Evolutionary conservation across 1,140 invertebrate genomes (phyloP), one percentile per base, ranked within the genome.

Genomic region (Metaphire vulgaris): DNA sequence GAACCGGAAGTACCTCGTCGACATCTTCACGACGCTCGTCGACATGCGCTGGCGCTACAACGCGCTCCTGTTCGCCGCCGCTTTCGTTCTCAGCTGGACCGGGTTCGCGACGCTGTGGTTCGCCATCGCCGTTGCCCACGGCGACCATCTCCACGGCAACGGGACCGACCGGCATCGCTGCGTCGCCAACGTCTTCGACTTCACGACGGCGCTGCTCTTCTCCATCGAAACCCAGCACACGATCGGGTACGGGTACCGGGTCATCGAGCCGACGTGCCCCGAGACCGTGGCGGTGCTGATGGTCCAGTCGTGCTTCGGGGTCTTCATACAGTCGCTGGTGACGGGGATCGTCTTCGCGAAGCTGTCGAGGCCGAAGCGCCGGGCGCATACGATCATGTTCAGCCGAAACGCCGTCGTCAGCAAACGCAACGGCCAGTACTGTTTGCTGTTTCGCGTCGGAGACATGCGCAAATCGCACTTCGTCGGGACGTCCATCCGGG

Each of bases 401-500:
- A 84, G 81, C 29, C 79, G 56, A 33, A 78, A 81, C n/a, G 85
- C 83, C 1, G 82, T 83, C 16, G 82, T 86, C 0, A 81, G 80
- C 81, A 89, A 92, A 80, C 87, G 93, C 68, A 84, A 88, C 81
- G 92, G 92, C 0, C 89, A 92, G 28, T 71, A 33, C 29, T 75
- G 73, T 34, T 32, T 78, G 28, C 78, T 82, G 6, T 80, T 86
- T 56, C 78, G 84, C 64, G 80, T 86, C 1, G 81, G 83, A 0
- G 83, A 86, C 74, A 84, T 85, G 80, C 88, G 95, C 65, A 96
- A 96, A 84, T 95, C 93, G 15, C 95, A 96, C 83, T 94, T 98
- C 69, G 96, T 97, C 69, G 93, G 93, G 2, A 93, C 85, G 31
- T 91, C 90, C 69, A 90, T 97, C 1, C 85, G 92, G 56, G 94